Conservation (phyloP, 2,888 invertebrate genomes). For the Uropetala carovei region DNA sequence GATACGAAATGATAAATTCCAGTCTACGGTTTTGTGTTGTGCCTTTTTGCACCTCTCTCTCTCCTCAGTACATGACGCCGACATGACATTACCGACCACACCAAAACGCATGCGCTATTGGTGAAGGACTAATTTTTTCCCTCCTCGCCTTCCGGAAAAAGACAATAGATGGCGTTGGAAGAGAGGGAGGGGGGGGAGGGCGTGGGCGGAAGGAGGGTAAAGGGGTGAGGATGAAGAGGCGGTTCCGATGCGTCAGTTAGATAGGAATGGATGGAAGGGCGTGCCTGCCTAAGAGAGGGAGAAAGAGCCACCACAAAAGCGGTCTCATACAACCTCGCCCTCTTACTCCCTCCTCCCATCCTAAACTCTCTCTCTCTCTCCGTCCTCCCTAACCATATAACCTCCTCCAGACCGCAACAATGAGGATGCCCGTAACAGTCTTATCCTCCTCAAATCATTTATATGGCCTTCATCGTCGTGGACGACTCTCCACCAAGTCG, state of each 20-base stretch:
- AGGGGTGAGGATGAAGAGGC: not conserved
- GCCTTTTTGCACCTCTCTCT: too few relatives aligned
- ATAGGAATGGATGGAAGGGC: constrained; percentile 19
- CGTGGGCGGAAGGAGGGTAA: constrained; percentile 3
- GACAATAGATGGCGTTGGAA: not conserved
- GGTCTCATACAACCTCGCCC: not conserved
- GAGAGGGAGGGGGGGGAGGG: not conserved
- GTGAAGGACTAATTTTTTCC: too few relatives aligned
- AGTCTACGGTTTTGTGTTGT: too few relatives aligned
- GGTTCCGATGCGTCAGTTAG: not conserved
- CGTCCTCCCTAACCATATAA: not conserved
- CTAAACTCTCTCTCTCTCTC: not conserved
- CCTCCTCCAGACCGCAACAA: not conserved
- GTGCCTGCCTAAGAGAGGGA: not conserved
- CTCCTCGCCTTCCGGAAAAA: not conserved
- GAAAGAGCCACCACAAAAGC: not conserved
- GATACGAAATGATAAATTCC: too few relatives aligned
- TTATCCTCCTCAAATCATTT: not conserved
- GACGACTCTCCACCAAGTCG: not conserved
- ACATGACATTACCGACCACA: too few relatives aligned
- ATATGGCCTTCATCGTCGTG: not conserved
- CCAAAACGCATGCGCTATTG: too few relatives aligned
- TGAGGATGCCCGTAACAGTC: not conserved
- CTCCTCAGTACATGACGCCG: too few relatives aligned
- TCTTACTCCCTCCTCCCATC: not conserved